Evolutionary conservation across 2,113 vertebrate genomes (phyloP), one percentile per base, ranked within the genome.

Genomic region (Mormoops blainvillei): DNA sequence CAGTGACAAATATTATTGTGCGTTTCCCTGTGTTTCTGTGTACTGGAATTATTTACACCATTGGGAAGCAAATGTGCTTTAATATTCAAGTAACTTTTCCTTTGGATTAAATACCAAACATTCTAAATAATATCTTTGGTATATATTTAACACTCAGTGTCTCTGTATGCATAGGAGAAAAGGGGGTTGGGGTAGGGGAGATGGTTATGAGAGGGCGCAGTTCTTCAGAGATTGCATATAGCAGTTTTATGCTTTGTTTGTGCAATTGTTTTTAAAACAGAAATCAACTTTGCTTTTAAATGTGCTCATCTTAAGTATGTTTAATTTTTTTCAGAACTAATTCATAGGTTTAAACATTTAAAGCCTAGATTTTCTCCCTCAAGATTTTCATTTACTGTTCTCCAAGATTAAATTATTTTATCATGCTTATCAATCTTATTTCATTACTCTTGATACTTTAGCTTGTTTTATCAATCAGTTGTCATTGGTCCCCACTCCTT

Each of bases 21-120:
- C 7, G 50, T 82, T 56, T 20, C 1, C 31, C 20, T 86, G 73
- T 24, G 36, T 94, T 92, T 89, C 61, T 92, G 36, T 63, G 70
- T 90, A 43, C 52, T 87, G 48, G 12, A 70, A 85, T 93, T 78
- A 90, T 43, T 91, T 50, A 80, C 7, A 78, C 8, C 33, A 67
- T 26, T 74, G 78, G 4, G 56, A 80, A 80, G 50, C 65, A 91
- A 83, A 93, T 67, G 56, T 45, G 11, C 18, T 87, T 97, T 92
- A 78, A 88, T 88, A 89, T 31, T 43, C 15, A 28, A 83, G n/a
- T 50, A 81, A 36, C 31, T 71, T 94, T 97, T 71, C 11, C 26
- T 92, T 87, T 95, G 43, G 41, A 68, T 93, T 95, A 89, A 77
- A 11, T 70, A 58, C 61, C 5, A 91, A 88, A 76, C 12, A 83